Evolutionary conservation across 1,140 invertebrate species (phyloP), one percentile per base, ranked within the genome.

Genomic region (Vanessa atalanta): DNA sequence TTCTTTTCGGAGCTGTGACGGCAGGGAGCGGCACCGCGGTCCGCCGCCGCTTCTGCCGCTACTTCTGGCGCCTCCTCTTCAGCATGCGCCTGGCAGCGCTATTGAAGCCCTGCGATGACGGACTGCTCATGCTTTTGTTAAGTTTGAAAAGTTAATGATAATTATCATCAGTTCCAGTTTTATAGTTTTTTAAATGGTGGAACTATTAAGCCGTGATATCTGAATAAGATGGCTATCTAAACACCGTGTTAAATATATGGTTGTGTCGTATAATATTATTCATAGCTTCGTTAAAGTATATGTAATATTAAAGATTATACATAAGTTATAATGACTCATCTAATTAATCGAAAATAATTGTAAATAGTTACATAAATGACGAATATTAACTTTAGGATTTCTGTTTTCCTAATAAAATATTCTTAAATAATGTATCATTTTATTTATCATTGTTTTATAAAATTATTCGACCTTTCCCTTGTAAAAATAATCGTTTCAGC

Each of bases 1-100:
- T 95, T 95, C 84, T 95, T 91, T 85, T 92, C 90, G 80, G 90
- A 95, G 85, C 95, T 95, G 92, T 95, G 95, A 95, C 95, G 95
- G 91, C 95, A 95, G 91, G 88, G 89, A 64, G 83, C 87, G 90
- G 89, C 89, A 86, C 83, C 89, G 89, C 84, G 88, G 66, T 73
- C 84, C 85, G 83, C 80, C 82, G 87, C 86, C 85, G 81, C 89
- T 83, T 81, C 87, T 82, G 76, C 90, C 78, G 64, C 80, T 60
- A 72, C 78, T 61, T 77, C 78, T 7, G 74, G 70, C 70, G 70
- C 75, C 81, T 57, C 73, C 80, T 83, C 88, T 78, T 85, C 91
- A 78, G 86, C 90, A 77, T 93, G 91, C 87, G 89, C 90, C 83
- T 93, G 93, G 93, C 92, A 93, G 86, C 92, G 88, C 75, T 93